phyloP scores from a whole-genome alignment of 2,888 invertebrate genomes.

The Eupeodes latifasciatus region DNA sequence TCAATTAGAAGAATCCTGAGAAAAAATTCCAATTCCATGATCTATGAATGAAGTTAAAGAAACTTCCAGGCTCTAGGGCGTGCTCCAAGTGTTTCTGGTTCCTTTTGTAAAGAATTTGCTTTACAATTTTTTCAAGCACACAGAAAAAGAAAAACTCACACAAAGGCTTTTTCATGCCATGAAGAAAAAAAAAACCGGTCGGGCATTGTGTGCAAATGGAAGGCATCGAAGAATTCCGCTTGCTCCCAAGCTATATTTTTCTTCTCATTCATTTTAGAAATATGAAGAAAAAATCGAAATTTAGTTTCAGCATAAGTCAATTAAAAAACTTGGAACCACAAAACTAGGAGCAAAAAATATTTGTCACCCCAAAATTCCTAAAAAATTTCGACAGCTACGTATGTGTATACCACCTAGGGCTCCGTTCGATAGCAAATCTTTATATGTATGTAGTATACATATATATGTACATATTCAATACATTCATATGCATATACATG shows the following conservation, averaged over 20 bases:
- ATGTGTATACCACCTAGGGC: no score
- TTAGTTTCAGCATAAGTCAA: slow-evolving; percentile 10
- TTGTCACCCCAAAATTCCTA: background rate
- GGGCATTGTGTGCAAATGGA: background rate
- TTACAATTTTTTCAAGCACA: background rate
- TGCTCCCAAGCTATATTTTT: background rate
- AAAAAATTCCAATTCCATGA: background rate
- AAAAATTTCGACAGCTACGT: slow-evolving; percentile 13
- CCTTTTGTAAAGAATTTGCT: slow-evolving; percentile 15
- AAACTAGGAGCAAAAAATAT: background rate
- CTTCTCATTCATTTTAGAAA: background rate
- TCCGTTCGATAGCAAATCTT: slow-evolving; percentile 8
- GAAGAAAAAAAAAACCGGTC: slow-evolving; percentile 29
- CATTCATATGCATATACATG: background rate
- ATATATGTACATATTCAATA: background rate
- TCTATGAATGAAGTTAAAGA: background rate
- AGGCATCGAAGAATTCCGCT: background rate
- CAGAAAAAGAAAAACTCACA: slow-evolving; percentile 11
- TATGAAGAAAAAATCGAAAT: background rate
- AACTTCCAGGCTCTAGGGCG: slow-evolving; percentile 39
- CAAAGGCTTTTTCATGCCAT: slow-evolving; percentile 8
- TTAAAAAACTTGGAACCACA: background rate
- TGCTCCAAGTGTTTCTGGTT: slow-evolving; percentile 15
- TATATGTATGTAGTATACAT: background rate
- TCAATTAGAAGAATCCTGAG: background rate